phyloP scores from a whole-genome alignment of 37 sponge, comb jelly and placozoan species.

The Chondrosia reniformis region DNA sequence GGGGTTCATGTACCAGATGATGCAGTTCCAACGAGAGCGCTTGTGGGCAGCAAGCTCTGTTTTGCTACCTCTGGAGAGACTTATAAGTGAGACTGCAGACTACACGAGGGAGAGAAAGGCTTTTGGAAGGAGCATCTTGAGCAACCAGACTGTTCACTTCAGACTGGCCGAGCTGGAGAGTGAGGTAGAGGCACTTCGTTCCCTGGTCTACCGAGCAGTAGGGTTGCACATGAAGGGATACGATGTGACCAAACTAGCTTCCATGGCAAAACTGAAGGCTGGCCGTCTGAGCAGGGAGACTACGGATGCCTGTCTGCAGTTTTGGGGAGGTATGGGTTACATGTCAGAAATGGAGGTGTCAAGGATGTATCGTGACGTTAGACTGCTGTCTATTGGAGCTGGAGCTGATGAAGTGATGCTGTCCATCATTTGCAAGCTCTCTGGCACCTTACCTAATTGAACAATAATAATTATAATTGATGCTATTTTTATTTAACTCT shows the following conservation, averaged over 20 bases:
- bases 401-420: slow-evolving; percentile 98
- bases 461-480: too few species aligned
- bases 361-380: slow-evolving; percentile 66
- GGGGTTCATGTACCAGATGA: slow-evolving; percentile 95
- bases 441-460: slow-evolving; percentile 64
- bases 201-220: slow-evolving; percentile 65
- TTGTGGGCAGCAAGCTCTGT: slow-evolving; percentile 68
- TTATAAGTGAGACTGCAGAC: slow-evolving; percentile 63
- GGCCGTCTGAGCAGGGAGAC: slow-evolving; percentile 75
- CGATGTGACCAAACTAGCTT: slow-evolving; percentile 88
- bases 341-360: slow-evolving; percentile 79
- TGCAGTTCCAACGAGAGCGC: slow-evolving; percentile 92
- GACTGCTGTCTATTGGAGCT: slow-evolving; percentile 89
- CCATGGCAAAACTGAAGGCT: slow-evolving; percentile 95
- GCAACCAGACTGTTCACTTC: slow-evolving; percentile 91
- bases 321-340: slow-evolving; percentile 99
- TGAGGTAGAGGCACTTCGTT: slow-evolving; percentile 82
- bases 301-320: slow-evolving; percentile 86
- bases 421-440: slow-evolving; percentile 79
- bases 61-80: slow-evolving; percentile 58
- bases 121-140: slow-evolving; percentile 80
- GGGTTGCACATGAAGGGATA: slow-evolving; percentile 67
- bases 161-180: slow-evolving; percentile 88
- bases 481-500: too few species aligned
- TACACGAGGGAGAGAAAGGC: slow-evolving; percentile 84